Percentiles rank a stretch among this genome's conserved stretches.
Evolutionary conservation across 2,888 invertebrate genomes (phyloP).

Genomic region (Notodonta ziczac): DNA sequence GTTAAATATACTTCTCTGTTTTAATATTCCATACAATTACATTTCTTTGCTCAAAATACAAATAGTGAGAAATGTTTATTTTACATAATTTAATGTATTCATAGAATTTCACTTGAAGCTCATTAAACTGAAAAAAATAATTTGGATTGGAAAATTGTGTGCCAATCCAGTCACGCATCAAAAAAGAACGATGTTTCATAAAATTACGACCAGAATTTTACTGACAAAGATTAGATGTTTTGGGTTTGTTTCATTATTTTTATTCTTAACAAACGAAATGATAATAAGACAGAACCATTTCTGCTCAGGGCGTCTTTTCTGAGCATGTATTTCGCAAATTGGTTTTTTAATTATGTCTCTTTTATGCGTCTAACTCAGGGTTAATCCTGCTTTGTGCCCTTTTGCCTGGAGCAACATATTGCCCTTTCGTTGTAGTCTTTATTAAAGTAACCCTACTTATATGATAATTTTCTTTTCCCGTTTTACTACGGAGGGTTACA

Average conservation of each 20-base stretch:
- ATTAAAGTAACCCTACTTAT: constrained; percentile 46
- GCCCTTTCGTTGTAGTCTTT: constrained; percentile 55
- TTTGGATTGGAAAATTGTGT: too few species aligned
- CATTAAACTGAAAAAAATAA: constrained; percentile 9
- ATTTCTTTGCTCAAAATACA: background rate
- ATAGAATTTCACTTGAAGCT: constrained; percentile 9
- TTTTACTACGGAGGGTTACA: constrained; percentile 48
- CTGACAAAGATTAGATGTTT: too few species aligned
- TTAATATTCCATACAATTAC: too few species aligned
- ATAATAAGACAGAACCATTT: constrained; percentile 24
- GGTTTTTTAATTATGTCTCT: constrained; percentile 72
- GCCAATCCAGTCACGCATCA: too few species aligned
- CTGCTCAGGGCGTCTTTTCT: constrained; percentile 40
- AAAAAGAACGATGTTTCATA: too few species aligned
- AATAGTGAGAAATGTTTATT: background rate
- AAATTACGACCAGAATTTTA: too few species aligned
- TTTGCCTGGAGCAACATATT: constrained; percentile 50
- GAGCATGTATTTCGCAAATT: constrained; percentile 53
- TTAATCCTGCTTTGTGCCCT: constrained; percentile 52
- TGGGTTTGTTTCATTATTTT: background rate
- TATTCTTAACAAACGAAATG: background rate
- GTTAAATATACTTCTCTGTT: too few species aligned
- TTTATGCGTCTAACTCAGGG: constrained; percentile 62
- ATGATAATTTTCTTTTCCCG: constrained; percentile 46
- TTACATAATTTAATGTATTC: background rate